Base-by-base conservation (phyloP, 2,888 invertebrate genomes). In the Amblyjoppa proteus region DNA sequence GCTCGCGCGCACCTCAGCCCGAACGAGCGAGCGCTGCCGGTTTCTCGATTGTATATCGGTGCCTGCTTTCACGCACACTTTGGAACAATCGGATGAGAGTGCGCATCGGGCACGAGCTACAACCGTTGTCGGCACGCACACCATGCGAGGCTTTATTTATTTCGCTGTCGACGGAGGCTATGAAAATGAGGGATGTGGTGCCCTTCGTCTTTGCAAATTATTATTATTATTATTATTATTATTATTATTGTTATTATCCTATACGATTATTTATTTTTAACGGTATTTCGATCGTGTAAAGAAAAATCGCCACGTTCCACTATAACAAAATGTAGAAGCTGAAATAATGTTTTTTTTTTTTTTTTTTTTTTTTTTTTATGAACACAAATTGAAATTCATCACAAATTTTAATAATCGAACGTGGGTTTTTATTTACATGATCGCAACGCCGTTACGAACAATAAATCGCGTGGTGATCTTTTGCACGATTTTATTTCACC, bases 1-100 rank as follows among this genome's bases (percentile, higher is more conserved):
- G 77, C 25, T 7, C 66, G 70, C 66, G 77, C 81, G 83, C 76
- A 74, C 64, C 41, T 45, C 41, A 51, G 16, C 38, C 41, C 28
- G 64, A 64, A 64, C 64, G 61, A 61, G 56, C 28, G 56, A 25
- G 58, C 25, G 20, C 64, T 45, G 76, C 66, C 71, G 76, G 71
- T 73, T 84, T 77, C 71, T 66, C 75, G 64, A 53, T 66, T 78
- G 56, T 77, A 81, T 66, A 83, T 66, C 56, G 75, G 74, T 82
- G 74, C 34, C 53, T 78, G 61, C 58, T 74, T 85, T 68, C 83
- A 34, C 66, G 31, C 68, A 73, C 71, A 66, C 66, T 7, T 7
- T 34, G 45, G 28, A 16, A 70, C 58, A 61, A 71, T 78, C 58
- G 56, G 16, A 28, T 41, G 81, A 77, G 71, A 68, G 66, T 56